A percentile compares a stretch with the other conserved stretches of the same genome.
Evolutionary conservation across 1,140 invertebrate species (phyloP).

Genomic region (Apis cerana): DNA sequence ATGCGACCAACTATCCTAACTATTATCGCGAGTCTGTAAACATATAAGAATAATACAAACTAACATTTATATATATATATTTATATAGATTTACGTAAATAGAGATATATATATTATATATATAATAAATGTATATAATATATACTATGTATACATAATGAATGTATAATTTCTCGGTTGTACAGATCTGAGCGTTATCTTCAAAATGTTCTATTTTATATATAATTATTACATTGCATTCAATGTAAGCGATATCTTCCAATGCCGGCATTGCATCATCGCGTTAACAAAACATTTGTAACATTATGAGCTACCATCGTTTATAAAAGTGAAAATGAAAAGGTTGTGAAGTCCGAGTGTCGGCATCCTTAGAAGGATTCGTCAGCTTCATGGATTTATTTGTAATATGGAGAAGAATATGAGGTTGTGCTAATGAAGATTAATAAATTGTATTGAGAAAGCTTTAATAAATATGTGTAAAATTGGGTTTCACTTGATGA

Average conservation of each 20-base stretch:
- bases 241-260: slow-evolving; percentile 59
- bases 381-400: slow-evolving; percentile 38
- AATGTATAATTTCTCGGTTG: slow-evolving; percentile 67
- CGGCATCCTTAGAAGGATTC: slow-evolving; percentile 5
- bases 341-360: slow-evolving; percentile 54
- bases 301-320: slow-evolving; percentile 23
- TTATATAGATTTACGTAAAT: slow-evolving; percentile 51
- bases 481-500: slow-evolving; percentile 39
- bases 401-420: slow-evolving; percentile 8
- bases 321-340: slow-evolving; percentile 38
- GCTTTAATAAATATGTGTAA: slow-evolving; percentile 70
- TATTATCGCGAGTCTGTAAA: slow-evolving; percentile 47
- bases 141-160: slow-evolving; percentile 54
- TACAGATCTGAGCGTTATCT: slow-evolving; percentile 70
- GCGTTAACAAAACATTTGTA: slow-evolving; percentile 34
- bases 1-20: slow-evolving; percentile 47
- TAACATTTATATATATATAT: slow-evolving; percentile 50
- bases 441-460: slow-evolving; percentile 66
- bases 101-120: slow-evolving; percentile 54
- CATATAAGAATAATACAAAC: slow-evolving; percentile 45
- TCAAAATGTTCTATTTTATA: slow-evolving; percentile 73
- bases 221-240: slow-evolving; percentile 69
- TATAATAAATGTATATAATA: slow-evolving; percentile 22
- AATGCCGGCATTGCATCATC: slow-evolving; percentile 61
- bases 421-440: slow-evolving; percentile 63